These are phyloP conservation scores for Stenurella melanura DNA, from an alignment of 2,888 invertebrate genomes.

Conservation along the genomic window DNA sequence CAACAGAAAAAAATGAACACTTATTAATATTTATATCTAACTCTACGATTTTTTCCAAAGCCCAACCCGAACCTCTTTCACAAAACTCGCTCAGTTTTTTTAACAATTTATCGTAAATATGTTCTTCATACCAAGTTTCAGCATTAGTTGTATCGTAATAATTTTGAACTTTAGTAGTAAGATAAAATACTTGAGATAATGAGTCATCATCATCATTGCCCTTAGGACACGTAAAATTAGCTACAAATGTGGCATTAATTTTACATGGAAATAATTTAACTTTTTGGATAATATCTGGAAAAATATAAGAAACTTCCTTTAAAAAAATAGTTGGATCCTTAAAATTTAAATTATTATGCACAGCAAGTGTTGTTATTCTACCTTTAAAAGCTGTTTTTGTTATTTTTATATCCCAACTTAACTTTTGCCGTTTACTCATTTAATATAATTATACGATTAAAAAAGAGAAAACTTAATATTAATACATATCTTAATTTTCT, in stretches of 20 bases:
- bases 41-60: neutral
- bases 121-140: neutral
- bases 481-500: no score
- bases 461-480: no score
- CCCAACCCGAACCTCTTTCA: neutral
- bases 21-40: constrained; percentile 3
- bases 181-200: neutral
- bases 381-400: no score
- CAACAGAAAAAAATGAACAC: neutral
- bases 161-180: neutral
- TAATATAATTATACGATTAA: no score
- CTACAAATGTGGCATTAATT: neutral
- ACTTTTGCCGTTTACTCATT: no score
- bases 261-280: constrained; percentile 12
- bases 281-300: constrained; percentile 6
- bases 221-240: constrained; percentile 16
- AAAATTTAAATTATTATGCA: neutral
- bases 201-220: neutral
- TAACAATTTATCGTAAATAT: neutral
- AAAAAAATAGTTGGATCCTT: constrained; percentile 4
- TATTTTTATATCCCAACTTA: no score
- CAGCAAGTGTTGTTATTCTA: no score
- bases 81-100: neutral
- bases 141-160: neutral
- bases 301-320: constrained; percentile 1